Base-by-base conservation (phyloP, 2,113 vertebrate species). In the Ariopsis seemanni region DNA sequence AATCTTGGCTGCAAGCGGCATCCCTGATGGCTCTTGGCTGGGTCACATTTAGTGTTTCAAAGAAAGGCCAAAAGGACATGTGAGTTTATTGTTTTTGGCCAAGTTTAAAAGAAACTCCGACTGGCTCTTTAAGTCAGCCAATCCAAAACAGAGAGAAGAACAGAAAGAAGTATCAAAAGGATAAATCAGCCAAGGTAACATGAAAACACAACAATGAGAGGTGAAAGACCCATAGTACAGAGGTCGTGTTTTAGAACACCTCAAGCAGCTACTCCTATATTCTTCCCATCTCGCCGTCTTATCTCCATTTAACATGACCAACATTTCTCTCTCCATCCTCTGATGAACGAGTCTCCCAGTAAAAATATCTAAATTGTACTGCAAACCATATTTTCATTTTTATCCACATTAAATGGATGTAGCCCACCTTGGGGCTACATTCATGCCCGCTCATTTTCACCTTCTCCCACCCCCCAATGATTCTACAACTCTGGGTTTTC, bases 191-290 rank as follows among this genome's bases (percentile, higher is more conserved):
- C 2, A 1, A 62, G 69, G 10, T 71, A 65, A 85, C 80, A 85
- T 60, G 69, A 63, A 77, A 85, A 86, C 11, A 18, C 65, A 78
- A 88, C 84, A 85, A 78, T 65, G 83, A 81, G 85, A 9, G 34
- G 58, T 77, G 67, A 72, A 77, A 91, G 91, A 89, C 87, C 86
- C 34, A 71, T 85, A 87, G 89, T 90, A 69, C 87, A 83, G 71
- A 83, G 91, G 88, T 93, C 90, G 88, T 60, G 77, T 88, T 87
- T 92, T 88, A 92, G 86, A 92, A 90, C 93, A 93, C 91, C 90
- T 91, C 65, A 65, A 87, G 83, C 71, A 88, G 88, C 55, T 58
- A 69, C 80, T 50, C n/a, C 17, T 11, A 7, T 4, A 1, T 86
- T 79, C 10, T 30, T 67, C 8, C 22, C 22, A 14, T n/a, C 20